Evolutionary conservation across 2,797 vertebrate species (phyloP), one percentile per base, ranked within the genome.

Genomic region (Alectoris magna): DNA sequence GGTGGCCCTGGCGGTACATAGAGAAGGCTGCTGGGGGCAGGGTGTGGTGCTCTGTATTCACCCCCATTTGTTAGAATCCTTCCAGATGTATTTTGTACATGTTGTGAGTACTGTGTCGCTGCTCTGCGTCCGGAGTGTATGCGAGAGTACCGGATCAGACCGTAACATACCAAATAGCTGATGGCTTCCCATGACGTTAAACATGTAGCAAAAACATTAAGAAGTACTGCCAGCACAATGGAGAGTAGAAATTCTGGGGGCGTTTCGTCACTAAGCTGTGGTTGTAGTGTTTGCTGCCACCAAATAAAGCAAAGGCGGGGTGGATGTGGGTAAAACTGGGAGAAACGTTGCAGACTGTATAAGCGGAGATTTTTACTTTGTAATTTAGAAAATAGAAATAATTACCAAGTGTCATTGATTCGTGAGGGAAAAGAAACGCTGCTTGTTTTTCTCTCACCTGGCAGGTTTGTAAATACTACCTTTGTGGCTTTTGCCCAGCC

Each of bases 401-500:
- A 8, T 78, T 59, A 29, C 26, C 14, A 69, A 63, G 49, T 70
- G 41, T 43, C 41, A 19, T 15, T 10, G 59, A 5, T 79, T 91
- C 8, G 7, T 14, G 23, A 60, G 27, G 15, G 21, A 49, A 90
- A 82, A 78, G 82, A 96, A 95, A n/a, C 95, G 29, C 87, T 68
- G 78, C 85, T 48, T 91, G 23, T 95, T 62, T 82, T 89, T 73
- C 39, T 49, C 67, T 78, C 78, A 23, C 87, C 29, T 31, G 53
- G 39, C 95, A 99, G 99, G 99, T 99, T 44, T 99, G 99, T 97
- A 99, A 99, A 93, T 99, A 99, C 92, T 99, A 99, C 95, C 98
- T 99, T 84, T 99, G 99, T 97, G 99, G 99, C 62, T 99, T 99
- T 97, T 99, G 99, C 92, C 99, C 99, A 55, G 99, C 99, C 69